These are phyloP conservation scores for Thalassophryne amazonica DNA, from an alignment of 2,797 vertebrate species.

Conservation along the genomic window DNA sequence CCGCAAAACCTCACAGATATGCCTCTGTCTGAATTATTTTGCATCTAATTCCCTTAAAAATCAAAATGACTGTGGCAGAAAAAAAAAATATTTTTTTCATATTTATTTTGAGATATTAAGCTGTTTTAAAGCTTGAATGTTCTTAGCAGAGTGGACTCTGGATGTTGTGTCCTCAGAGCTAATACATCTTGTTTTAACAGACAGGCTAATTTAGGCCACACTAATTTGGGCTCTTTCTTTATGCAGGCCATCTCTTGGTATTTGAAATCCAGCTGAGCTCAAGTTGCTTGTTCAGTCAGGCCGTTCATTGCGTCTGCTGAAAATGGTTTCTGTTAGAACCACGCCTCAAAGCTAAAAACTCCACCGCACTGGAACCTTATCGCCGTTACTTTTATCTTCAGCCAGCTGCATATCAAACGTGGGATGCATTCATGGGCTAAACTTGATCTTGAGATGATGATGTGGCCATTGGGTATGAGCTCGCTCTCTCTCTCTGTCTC, in stretches of 20 bases:
- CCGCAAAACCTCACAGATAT: too few species aligned
- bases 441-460: slow-evolving; percentile 48
- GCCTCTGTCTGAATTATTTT: too few species aligned
- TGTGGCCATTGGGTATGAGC: slow-evolving; percentile 22
- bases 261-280: slow-evolving; percentile 52
- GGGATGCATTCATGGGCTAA: slow-evolving; percentile 31
- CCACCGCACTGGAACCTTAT: slow-evolving; percentile 56
- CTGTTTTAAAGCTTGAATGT: too few species aligned
- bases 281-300: slow-evolving; percentile 40
- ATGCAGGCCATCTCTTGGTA: slow-evolving; percentile 40
- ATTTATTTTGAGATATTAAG: too few species aligned
- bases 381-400: slow-evolving; percentile 57
- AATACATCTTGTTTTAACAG: slow-evolving; percentile 34
- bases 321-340: slow-evolving; percentile 48
- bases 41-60: too few species aligned
- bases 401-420: slow-evolving; percentile 42
- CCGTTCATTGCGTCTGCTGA: slow-evolving; percentile 27
- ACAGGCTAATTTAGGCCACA: slow-evolving; percentile 42
- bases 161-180: not conserved
- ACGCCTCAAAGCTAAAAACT: slow-evolving; percentile 55
- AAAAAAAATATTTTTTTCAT: too few species aligned
- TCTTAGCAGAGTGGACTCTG: too few species aligned
- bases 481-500: slow-evolving; percentile 16
- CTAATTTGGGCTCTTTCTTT: slow-evolving; percentile 39
- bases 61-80: too few species aligned